Evolutionary conservation across 2,888 invertebrate genomes (phyloP).

Genomic region (Ephialtes manifestator): DNA sequence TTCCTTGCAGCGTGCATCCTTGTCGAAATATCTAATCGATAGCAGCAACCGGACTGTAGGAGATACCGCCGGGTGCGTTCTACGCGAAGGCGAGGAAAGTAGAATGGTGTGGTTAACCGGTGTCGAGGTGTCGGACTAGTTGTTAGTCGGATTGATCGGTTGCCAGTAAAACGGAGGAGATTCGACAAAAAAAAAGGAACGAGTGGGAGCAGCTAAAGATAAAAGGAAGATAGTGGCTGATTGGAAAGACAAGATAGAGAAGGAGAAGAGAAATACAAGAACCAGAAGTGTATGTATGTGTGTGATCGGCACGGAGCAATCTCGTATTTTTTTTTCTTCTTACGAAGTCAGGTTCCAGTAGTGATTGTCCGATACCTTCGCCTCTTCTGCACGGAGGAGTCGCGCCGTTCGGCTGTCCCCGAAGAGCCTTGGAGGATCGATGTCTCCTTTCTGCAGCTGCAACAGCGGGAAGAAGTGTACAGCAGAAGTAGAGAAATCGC

Average conservation of each 20-base stretch:
- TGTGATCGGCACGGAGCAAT: slow-evolving; percentile 63
- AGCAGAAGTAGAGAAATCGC: slow-evolving; percentile 23
- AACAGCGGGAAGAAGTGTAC: slow-evolving; percentile 25
- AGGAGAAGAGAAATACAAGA: slow-evolving; percentile 52
- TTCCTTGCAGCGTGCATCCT: not conserved
- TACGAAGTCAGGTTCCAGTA: slow-evolving; percentile 62
- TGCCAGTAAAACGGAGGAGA: slow-evolving; percentile 47
- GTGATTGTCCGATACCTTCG: slow-evolving; percentile 67
- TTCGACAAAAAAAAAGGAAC: slow-evolving; percentile 45
- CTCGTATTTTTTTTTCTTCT: slow-evolving; percentile 38
- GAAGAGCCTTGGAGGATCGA: slow-evolving; percentile 55
- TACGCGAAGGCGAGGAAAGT: slow-evolving; percentile 2
- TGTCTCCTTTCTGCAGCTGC: slow-evolving; percentile 65
- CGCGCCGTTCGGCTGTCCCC: slow-evolving; percentile 22
- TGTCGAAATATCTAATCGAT: slow-evolving; percentile 45
- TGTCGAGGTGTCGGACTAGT: slow-evolving; percentile 59
- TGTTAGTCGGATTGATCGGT: slow-evolving; percentile 70
- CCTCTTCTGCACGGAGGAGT: slow-evolving; percentile 31
- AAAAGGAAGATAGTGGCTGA: slow-evolving; percentile 44
- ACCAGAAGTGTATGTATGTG: not conserved
- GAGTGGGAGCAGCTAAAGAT: slow-evolving; percentile 53
- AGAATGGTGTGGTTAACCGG: slow-evolving; percentile 49
- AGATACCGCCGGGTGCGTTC: not conserved
- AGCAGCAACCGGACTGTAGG: not conserved
- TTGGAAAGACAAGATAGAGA: slow-evolving; percentile 32